Evolutionary conservation across 2,797 vertebrate species (phyloP).

Genomic region (Alectoris magna): DNA sequence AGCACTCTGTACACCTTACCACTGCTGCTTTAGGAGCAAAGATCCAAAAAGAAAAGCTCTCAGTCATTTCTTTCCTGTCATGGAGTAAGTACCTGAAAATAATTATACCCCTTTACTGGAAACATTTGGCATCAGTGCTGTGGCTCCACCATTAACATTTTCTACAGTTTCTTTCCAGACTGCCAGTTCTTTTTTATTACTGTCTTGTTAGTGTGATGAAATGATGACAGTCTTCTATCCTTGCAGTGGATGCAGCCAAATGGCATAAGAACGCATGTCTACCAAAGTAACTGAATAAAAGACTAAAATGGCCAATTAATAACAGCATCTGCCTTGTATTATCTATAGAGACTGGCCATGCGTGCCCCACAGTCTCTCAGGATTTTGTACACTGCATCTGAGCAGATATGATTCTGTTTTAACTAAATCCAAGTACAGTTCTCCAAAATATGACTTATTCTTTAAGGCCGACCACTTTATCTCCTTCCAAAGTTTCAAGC

Average conservation of each 20-base stretch:
- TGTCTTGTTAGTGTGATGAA: constrained; percentile 66
- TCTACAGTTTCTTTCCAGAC: constrained; percentile 51
- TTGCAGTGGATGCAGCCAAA: constrained; percentile 53
- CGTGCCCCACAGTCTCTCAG: not conserved
- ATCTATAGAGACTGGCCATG: not conserved
- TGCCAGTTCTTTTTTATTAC: constrained; percentile 57
- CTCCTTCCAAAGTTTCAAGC: constrained; percentile 26
- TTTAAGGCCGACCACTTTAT: not conserved
- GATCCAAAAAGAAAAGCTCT: constrained; percentile 37
- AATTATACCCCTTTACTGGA: constrained; percentile 63
- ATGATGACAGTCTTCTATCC: constrained; percentile 52
- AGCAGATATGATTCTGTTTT: not conserved
- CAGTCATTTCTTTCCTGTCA: constrained; percentile 42
- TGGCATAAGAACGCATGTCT: constrained; percentile 45
- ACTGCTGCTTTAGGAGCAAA: constrained; percentile 27
- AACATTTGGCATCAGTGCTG: constrained; percentile 45
- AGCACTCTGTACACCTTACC: not conserved
- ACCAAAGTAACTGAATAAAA: constrained; percentile 27
- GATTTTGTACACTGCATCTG: not conserved
- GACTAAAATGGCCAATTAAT: constrained; percentile 50
- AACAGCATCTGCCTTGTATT: constrained; percentile 13
- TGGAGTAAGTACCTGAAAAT: constrained; percentile 63
- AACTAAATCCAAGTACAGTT: constrained; percentile 28
- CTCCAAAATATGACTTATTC: constrained; percentile 16
- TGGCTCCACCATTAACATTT: constrained; percentile 47